Evolutionary conservation across 2,797 vertebrate genomes (phyloP).

Genomic region (Paedocypris micromegethes): DNA sequence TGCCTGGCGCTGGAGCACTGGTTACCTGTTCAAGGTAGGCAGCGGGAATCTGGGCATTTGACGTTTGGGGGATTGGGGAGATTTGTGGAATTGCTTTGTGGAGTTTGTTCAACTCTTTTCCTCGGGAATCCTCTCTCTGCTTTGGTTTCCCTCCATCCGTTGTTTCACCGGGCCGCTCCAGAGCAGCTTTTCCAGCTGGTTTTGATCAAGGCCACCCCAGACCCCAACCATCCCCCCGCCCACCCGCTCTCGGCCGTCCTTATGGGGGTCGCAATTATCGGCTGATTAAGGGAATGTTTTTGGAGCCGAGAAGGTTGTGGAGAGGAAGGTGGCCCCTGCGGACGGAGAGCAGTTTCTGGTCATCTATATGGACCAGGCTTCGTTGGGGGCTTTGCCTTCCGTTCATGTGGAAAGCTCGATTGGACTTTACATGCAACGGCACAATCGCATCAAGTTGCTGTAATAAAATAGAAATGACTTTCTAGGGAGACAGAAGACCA

Average conservation of each 20-base stretch:
- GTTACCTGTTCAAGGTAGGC: conserved; percentile 68
- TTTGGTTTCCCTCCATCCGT: conserved; percentile 58
- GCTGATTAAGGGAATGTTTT: conserved; percentile 51
- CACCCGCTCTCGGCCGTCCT: conserved; percentile 39
- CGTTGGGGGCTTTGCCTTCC: conserved; percentile 12
- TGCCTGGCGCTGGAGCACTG: conserved; percentile 77
- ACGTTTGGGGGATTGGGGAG: background rate
- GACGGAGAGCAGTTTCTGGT: conserved; percentile 13
- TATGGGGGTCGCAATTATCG: conserved; percentile 51
- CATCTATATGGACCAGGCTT: conserved; percentile 5
- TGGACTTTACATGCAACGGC: background rate
- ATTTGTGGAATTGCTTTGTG: too few relatives aligned
- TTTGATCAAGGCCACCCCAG: conserved; percentile 70
- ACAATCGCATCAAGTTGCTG: too few relatives aligned
- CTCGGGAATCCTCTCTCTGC: conserved; percentile 7
- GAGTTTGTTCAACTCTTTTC: conserved; percentile 20
- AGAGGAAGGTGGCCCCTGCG: conserved; percentile 32
- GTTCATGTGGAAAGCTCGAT: conserved; percentile 22
- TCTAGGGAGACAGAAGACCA: too few relatives aligned
- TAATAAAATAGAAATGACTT: too few relatives aligned
- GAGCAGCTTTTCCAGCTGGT: conserved; percentile 73
- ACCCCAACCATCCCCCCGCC: conserved; percentile 56
- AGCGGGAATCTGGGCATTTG: background rate
- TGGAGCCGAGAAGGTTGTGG: conserved; percentile 37
- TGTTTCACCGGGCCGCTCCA: conserved; percentile 71